Evolutionary conservation across 2,888 invertebrate species (phyloP).

Genomic region (Drosophila neutralis): DNA sequence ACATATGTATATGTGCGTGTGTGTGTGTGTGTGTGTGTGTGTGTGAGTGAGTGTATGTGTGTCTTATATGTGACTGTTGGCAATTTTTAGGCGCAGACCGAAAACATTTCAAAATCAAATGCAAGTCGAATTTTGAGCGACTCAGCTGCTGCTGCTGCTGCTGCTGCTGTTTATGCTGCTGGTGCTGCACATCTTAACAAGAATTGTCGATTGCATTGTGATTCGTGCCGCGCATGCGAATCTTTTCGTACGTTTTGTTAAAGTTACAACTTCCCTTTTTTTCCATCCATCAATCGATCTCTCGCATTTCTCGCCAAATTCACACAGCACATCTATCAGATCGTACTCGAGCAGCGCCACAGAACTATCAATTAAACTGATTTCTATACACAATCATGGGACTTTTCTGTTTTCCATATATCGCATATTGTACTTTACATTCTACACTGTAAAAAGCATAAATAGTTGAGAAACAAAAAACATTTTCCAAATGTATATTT

Average conservation of each 20-base stretch:
- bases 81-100: conserved; percentile 51
- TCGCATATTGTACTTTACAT: neutral
- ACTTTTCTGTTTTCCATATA: conserved; percentile 3
- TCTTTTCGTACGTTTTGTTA: conserved; percentile 14
- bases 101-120: conserved; percentile 74
- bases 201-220: conserved; percentile 54
- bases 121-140: conserved; percentile 67
- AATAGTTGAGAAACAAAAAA: neutral
- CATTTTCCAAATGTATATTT: neutral
- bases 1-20: conserved; percentile 10
- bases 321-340: conserved; percentile 10
- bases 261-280: conserved; percentile 7
- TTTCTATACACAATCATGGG: conserved; percentile 39
- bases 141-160: conserved; percentile 13
- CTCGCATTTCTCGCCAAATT: conserved; percentile 2
- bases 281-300: conserved; percentile 8
- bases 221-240: conserved; percentile 52
- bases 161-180: conserved; percentile 1
- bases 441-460: neutral
- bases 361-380: conserved; percentile 14
- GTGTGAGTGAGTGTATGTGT: neutral
- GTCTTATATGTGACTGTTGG: conserved; percentile 6
- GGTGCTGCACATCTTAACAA: conserved; percentile 49
- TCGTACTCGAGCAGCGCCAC: neutral
- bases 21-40: conserved; percentile 6